Base-by-base conservation (phyloP, 2,888 invertebrate genomes). In the Chydorus sphaericus region DNA sequence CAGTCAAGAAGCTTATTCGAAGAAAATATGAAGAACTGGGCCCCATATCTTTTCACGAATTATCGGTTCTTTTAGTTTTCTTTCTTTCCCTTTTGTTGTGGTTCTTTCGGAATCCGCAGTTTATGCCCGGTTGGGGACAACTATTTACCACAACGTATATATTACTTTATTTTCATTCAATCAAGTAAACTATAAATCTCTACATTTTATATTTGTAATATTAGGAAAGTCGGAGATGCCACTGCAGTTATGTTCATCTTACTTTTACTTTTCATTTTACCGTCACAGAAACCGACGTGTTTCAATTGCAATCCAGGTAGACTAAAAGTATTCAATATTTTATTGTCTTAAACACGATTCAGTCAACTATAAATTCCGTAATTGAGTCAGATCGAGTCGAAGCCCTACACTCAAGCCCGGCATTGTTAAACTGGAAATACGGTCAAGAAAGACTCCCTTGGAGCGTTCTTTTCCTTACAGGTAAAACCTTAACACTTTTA, bases 91-190 rank as follows among this genome's bases (percentile, higher is more conserved):
- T 93, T 14, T 65, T 85, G 54, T 75, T 93, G 63, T 94, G 92
- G 82, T 85, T 93, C 69, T 85, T 90, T 68, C 78, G 92, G 50
- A 82, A 82, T 59, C 93, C 93, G 0, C 86, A 88, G 59, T 87
- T 92, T 68, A 82, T 90, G 64, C 73, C 75, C 0, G 93, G 93
- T 2, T 93, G 93, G 91, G 85, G 87, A 1, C 78, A 80, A 58
- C 69, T 78, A 31, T 73, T 85, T 57, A 79, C 81, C 0, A 64
- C n/a, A n/a, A n/a, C n/a, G n/a, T n/a, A n/a, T n/a, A n/a, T n/a
- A n/a, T n/a, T n/a, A n/a, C n/a, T n/a, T n/a, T n/a, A n/a, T n/a
- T n/a, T n/a, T n/a, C n/a, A n/a, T n/a, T n/a, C n/a, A n/a, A n/a
- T n/a, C n/a, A n/a, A n/a, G n/a, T n/a, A n/a, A n/a, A n/a, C n/a